Evolutionary conservation across 2,888 invertebrate species (phyloP), one percentile per base, ranked within the genome.

Genomic region (Phania funesta): DNA sequence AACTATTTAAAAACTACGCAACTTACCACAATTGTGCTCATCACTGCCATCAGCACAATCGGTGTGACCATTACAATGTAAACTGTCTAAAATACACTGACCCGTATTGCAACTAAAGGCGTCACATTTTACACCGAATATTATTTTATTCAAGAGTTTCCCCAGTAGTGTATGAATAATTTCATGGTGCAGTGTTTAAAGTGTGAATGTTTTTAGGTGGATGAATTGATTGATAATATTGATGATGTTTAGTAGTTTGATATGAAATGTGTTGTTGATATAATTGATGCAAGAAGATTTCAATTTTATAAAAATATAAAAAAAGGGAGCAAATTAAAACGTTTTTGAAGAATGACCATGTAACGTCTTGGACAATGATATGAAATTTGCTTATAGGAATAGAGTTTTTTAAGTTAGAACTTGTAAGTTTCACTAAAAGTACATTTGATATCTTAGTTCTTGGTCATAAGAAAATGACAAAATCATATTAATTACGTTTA

Each of bases 11-110:
- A 5, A 6, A 8, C 0, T 67, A 44, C 41, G n/a, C 56, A 83
- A 88, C 91, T 90, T 92, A 92, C 92, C 91, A 90, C 94, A 95
- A 83, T 92, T 91, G 18, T 89, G 89, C 88, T 95, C 95, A 87
- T 95, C 95, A 86, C 94, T 94, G 29, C 92, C 93, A 85, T 92
- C 92, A 83, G 91, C 90, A 88, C 93, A 93, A 86, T 93, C 93
- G 3, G 60, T 68, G 13, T 85, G 85, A 54, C 90, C 90, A 87
- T 95, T 93, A 90, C 95, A 95, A 60, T 91, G 91, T 87, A 92
- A 92, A 86, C 91, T 91, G 85, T 90, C 89, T 85, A 92, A 92
- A 85, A 94, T 93, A 91, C 94, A 94, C 90, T 92, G 91, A 89
- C 94, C 94, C 90, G 93, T 93, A 88, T 92, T 91, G 91, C 95